These are phyloP conservation scores for Esox lucius DNA, from an alignment of 2,797 vertebrate species.

Conservation along the genomic window DNA sequence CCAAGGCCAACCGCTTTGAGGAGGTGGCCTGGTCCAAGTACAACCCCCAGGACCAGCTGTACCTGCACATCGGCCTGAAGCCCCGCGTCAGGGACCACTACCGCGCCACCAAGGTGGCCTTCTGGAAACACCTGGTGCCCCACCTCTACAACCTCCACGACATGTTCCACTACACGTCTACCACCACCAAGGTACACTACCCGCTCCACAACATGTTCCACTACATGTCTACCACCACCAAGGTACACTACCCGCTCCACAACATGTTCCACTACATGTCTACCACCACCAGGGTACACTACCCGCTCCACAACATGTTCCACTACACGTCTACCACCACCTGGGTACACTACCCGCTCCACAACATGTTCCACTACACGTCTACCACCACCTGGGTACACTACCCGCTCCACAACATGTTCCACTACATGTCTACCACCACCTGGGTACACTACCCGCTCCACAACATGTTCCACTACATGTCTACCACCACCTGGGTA, in stretches of 20 bases:
- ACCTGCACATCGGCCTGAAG: constrained; percentile 96
- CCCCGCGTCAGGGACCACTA: constrained; percentile 97
- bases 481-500: too few relatives aligned
- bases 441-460: constrained; percentile 92
- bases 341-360: constrained; percentile 88
- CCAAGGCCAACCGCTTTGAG: constrained; percentile 96
- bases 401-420: constrained; percentile 99
- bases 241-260: constrained; percentile 85
- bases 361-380: constrained; percentile 99
- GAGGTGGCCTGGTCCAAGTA: constrained; percentile 99
- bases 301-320: constrained; percentile 99
- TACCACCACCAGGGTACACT: constrained; percentile 91
- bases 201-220: constrained; percentile 99
- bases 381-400: too few relatives aligned
- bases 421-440: constrained; percentile 98
- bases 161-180: constrained; percentile 99
- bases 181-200: constrained; percentile 91
- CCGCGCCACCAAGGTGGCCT: constrained; percentile 97
- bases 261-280: constrained; percentile 99
- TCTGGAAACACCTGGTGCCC: constrained; percentile 98
- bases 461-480: constrained; percentile 98
- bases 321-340: constrained; percentile 98
- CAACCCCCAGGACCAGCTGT: constrained; percentile 95
- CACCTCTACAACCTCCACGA: constrained; percentile 98
- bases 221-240: constrained; percentile 98